Conservation (phyloP, 2,113 vertebrate genomes). For the Pogona vitticeps region DNA sequence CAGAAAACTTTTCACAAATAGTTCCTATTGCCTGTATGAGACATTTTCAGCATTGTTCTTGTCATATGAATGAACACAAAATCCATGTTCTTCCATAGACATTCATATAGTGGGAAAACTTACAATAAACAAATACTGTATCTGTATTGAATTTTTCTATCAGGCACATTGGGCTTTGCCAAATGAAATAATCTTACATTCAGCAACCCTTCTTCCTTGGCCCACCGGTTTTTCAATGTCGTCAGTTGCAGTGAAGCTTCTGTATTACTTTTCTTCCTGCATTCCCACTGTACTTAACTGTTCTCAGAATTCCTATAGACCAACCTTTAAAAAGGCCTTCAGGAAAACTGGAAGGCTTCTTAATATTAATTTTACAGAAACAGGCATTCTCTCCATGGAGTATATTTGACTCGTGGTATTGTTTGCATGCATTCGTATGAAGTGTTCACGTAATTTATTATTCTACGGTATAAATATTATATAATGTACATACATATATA, state of each 20-base stretch:
- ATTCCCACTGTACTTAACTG: not conserved
- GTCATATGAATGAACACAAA: too few species aligned
- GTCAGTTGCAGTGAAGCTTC: not conserved
- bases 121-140: slow-evolving; percentile 56
- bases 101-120: slow-evolving; percentile 31
- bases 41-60: too few species aligned
- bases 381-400: not conserved
- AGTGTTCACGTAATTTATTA: too few species aligned
- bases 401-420: not conserved
- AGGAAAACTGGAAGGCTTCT: slow-evolving; percentile 36
- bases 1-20: too few species aligned
- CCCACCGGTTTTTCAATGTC: too few species aligned
- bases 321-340: not conserved
- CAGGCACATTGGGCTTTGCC: slow-evolving; percentile 63
- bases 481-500: too few species aligned
- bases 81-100: slow-evolving; percentile 47
- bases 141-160: slow-evolving; percentile 55
- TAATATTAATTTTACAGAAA: not conserved
- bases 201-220: slow-evolving; percentile 42
- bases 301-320: slow-evolving; percentile 28
- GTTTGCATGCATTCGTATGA: too few species aligned
- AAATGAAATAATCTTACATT: slow-evolving; percentile 51
- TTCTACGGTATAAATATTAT: too few species aligned
- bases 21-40: too few species aligned
- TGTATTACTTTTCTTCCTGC: slow-evolving; percentile 7